Evolutionary conservation across 2,113 vertebrate species (phyloP), one percentile per base, ranked within the genome.

Genomic region (Corythoichthys intestinalis): DNA sequence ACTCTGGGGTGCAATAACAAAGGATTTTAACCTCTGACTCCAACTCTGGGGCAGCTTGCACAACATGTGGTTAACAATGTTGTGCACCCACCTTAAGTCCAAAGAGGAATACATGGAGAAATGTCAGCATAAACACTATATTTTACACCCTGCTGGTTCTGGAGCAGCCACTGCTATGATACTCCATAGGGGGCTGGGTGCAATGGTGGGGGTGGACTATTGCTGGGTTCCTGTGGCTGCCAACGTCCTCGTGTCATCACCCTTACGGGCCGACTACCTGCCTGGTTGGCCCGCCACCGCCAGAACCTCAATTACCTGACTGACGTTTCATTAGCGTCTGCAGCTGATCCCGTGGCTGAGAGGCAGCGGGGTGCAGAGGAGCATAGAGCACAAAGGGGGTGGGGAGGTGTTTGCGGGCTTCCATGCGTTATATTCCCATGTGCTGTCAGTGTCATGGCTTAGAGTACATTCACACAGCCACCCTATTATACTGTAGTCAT

Each of bases 321-420:
- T 91, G 89, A 91, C 89, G 83, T 90, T 91, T 91, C 88, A 91
- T 91, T 90, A 91, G 88, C 63, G 87, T 70, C 80, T 91, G 87
- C 89, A 90, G 89, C 89, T 91, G 89, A 91, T 90, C 89, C 88
- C 80, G 76, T 77, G 86, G 87, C 88, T 88, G 87, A 85, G 82
- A 91, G 84, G 86, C 88, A 88, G 87, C 17, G 88, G 88, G 85
- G 88, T 68, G 85, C 84, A 75, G 73, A 87, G 75, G 79, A 86
- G 81, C 86, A 77, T 70, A 68, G 75, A 85, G 86, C 57, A 47
- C 68, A 60, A 71, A 58, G 64, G 69, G 62, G 47, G 74, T 67
- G 46, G 54, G 71, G n/a, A 68, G 57, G 70, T 58, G 56, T 58
- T 58, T 58, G 73, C 72, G 67, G 73, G 81, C 72, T 84, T 83